These are phyloP conservation scores for Masnerella sp. DNA, from an alignment of 2,888 invertebrate species.

Conservation along the genomic window DNA sequence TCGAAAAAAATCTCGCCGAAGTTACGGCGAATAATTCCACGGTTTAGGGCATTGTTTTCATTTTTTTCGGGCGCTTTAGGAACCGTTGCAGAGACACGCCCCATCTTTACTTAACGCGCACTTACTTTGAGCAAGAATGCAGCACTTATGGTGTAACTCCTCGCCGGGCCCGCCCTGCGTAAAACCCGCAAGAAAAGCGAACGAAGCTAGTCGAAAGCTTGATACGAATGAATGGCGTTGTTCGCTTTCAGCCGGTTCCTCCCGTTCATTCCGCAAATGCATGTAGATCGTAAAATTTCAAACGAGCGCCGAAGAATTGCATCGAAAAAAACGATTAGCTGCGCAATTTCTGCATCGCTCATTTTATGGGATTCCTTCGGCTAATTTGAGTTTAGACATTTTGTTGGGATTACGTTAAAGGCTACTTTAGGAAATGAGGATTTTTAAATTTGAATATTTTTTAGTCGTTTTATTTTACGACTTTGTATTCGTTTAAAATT, in stretches of 20 bases:
- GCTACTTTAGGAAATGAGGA: no score
- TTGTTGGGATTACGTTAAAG: no score
- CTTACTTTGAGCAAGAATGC: constrained; percentile 34
- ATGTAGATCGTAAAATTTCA: constrained; percentile 42
- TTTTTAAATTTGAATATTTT: no score
- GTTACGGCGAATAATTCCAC: no score
- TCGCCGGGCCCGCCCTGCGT: constrained; percentile 40
- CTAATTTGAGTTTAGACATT: no score
- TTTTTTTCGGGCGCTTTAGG: constrained; percentile 1
- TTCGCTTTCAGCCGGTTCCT: constrained; percentile 37
- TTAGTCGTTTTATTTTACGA: no score
- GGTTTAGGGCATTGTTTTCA: no score
- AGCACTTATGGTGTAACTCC: constrained; percentile 36
- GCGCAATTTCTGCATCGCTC: no score
- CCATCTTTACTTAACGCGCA: constrained; percentile 35
- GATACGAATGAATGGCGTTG: constrained; percentile 42
- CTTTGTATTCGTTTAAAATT: no score
- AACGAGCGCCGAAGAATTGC: constrained; percentile 23
- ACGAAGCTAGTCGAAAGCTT: constrained; percentile 32
- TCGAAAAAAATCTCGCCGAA: no score
- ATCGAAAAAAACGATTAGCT: constrained; percentile 8
- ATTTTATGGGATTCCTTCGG: background rate
- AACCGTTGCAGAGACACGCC: constrained; percentile 18
- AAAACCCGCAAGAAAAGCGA: constrained; percentile 38
- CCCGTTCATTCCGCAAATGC: constrained; percentile 44